Evolutionary conservation across 2,888 invertebrate genomes (phyloP), one percentile per base, ranked within the genome.

Genomic region (Phymatocera aterrima): DNA sequence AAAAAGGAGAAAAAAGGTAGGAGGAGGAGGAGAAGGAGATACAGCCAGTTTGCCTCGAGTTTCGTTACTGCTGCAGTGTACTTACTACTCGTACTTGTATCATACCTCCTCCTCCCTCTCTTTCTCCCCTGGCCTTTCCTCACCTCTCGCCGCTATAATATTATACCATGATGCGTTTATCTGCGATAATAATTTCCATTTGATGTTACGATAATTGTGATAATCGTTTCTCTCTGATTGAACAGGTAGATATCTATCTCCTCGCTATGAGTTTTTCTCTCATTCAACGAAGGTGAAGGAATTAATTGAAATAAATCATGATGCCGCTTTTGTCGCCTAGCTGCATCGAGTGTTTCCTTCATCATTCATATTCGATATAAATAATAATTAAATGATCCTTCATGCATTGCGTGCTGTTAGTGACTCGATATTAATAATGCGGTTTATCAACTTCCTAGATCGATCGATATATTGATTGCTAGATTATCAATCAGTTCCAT

Each of bases 41-140:
- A 64, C 64, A 37, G 34, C 64, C 37, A 34, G 64, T 64, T 64
- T 64, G 37, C 64, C 64, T 37, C 64, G 34, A 37, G 34, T 15
- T 64, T 64, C 37, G 64, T 37, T 64, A 37, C 51, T 51, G n/a
- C 64, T n/a, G 64, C 64, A 37, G 18, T 64, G 37, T 37, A 37
- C 24, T 10, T 64, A n/a, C 43, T 43, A 12, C 10, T 12, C 15
- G 43, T 43, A 43, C 43, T 8, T 43, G 43, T 0, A 1, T 43
- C n/a, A n/a, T n/a, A n/a, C n/a, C n/a, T n/a, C n/a, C n/a, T n/a
- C n/a, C 24, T 24, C 24, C 57, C 4, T 21, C 57, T 57, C 15
- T 57, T 57, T 28, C 24, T 57, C 28, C 57, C 15, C 57, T 57
- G 24, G 15, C 57, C 57, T 3, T 28, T 57, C 57, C 18, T 37